These are phyloP conservation scores for Choreutis nemorana DNA, from an alignment of 2,888 invertebrate species.

Conservation along the genomic window DNA sequence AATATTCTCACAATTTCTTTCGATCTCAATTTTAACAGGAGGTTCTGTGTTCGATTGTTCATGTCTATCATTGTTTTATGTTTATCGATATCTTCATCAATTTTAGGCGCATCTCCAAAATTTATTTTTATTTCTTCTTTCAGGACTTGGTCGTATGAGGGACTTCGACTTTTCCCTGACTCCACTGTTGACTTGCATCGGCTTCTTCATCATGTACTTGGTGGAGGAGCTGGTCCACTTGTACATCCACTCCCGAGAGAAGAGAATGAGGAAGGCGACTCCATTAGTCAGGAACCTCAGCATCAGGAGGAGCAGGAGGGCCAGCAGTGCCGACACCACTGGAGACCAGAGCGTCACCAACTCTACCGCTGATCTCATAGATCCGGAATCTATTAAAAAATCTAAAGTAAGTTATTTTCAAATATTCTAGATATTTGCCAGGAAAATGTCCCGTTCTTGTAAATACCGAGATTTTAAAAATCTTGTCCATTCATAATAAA, in stretches of 20 bases:
- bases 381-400: constrained; percentile 26
- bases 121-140: constrained; percentile 12
- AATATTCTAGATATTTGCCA: too few relatives aligned
- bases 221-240: constrained; percentile 82
- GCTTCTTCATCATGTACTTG: constrained; percentile 80
- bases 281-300: constrained; percentile 52
- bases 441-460: too few relatives aligned
- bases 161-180: constrained; percentile 70
- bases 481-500: too few relatives aligned
- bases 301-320: constrained; percentile 35
- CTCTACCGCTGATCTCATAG: constrained; percentile 52
- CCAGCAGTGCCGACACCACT: constrained; percentile 14
- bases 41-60: too few relatives aligned
- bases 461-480: too few relatives aligned
- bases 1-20: too few relatives aligned
- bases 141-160: constrained; percentile 44
- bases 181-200: constrained; percentile 75
- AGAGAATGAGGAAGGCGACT: constrained; percentile 25
- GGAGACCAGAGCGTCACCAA: constrained; percentile 40
- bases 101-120: too few relatives aligned
- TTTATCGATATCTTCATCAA: too few relatives aligned
- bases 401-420: constrained; percentile 26
- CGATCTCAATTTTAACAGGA: too few relatives aligned
- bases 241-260: constrained; percentile 67
- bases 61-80: too few relatives aligned